Conservation (phyloP, 2,113 vertebrate genomes). For the Macrotis lagotis region DNA sequence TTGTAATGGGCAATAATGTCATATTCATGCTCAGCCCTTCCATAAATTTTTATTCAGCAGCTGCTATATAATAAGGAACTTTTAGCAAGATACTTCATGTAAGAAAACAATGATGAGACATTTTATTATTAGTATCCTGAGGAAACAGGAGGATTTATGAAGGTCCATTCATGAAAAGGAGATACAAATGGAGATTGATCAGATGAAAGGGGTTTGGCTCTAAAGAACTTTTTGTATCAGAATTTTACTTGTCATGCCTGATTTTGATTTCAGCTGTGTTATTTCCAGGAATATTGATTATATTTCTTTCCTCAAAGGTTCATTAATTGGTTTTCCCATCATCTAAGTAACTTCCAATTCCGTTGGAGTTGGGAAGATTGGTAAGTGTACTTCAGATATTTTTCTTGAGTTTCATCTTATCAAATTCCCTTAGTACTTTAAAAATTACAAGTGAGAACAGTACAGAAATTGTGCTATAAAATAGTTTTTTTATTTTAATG, state of each 20-base stretch:
- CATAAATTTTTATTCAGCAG: too few species aligned
- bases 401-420: neutral
- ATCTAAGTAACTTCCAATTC: constrained; percentile 98
- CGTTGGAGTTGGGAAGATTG: constrained; percentile 99
- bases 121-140: neutral
- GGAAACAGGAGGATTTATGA: constrained; percentile 2
- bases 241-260: constrained; percentile 6
- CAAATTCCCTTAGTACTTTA: neutral
- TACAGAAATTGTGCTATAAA: constrained; percentile 28
- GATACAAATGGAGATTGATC: neutral
- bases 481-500: neutral
- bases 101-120: neutral
- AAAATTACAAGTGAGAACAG: constrained; percentile 19
- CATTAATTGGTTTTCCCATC: constrained; percentile 98
- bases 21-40: too few species aligned
- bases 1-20: neutral
- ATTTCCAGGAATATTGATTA: neutral
- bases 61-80: neutral
- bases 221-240: neutral
- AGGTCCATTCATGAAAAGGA: neutral
- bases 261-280: neutral
- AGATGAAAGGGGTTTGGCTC: neutral
- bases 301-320: constrained; percentile 81
- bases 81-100: neutral
- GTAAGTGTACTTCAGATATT: constrained; percentile 82